A percentile compares a stretch with the other conserved stretches of the same genome.
Evolutionary conservation across 2,797 vertebrate species (phyloP).

Genomic region (Cottoperca gobio): DNA sequence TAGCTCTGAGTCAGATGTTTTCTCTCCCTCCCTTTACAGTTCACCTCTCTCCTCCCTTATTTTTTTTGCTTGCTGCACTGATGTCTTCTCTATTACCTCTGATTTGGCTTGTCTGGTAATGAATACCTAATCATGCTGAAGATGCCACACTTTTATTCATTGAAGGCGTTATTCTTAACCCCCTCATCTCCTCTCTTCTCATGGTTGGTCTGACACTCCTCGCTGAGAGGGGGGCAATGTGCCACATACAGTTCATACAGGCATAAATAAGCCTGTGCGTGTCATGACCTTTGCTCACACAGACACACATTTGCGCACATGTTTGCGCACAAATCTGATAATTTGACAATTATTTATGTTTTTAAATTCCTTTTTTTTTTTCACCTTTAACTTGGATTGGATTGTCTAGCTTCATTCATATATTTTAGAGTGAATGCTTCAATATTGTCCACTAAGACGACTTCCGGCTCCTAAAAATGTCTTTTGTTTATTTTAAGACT

Average conservation of each 20-base stretch:
- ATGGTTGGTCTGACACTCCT: constrained; percentile 34
- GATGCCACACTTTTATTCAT: constrained; percentile 53
- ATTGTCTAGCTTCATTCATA: background rate
- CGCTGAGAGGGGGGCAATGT: constrained; percentile 7
- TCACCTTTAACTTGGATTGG: background rate
- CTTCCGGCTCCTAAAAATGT: constrained; percentile 2
- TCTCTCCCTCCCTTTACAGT: constrained; percentile 26
- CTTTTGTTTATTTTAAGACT: constrained; percentile 32
- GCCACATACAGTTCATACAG: constrained; percentile 25
- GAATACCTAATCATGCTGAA: constrained; percentile 74
- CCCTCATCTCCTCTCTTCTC: constrained; percentile 36
- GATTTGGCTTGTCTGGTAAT: constrained; percentile 74
- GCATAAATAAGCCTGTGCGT: constrained; percentile 11
- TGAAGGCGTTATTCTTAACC: constrained; percentile 49
- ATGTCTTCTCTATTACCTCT: constrained; percentile 65
- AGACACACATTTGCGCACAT: background rate
- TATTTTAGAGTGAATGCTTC: background rate
- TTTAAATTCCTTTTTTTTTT: background rate
- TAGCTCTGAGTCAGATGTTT: constrained; percentile 47
- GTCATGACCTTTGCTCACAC: constrained; percentile 24
- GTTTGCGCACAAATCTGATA: no score
- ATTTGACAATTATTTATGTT: no score
- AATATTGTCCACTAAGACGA: background rate
- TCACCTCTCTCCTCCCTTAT: constrained; percentile 49
- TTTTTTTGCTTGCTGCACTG: constrained; percentile 56